Percentiles rank a stretch among this genome's conserved stretches.
These are phyloP conservation scores for Drosophila burlai DNA, from an alignment of 1,140 invertebrate genomes.

Conservation along the genomic window DNA sequence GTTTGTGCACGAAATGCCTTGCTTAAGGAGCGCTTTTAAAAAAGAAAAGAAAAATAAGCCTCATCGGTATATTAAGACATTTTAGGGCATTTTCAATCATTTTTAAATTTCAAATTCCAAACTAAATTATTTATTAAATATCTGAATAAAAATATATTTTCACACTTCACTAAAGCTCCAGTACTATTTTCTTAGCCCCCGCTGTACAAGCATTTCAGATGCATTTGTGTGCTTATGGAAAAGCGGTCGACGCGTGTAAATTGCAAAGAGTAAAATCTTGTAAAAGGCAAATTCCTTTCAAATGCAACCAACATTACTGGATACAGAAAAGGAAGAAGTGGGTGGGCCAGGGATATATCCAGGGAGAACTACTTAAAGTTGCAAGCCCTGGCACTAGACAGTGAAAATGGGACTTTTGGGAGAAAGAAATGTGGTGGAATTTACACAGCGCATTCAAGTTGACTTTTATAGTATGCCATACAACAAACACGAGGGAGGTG, in stretches of 20 bases:
- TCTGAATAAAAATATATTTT: no score
- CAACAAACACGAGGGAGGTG: slow-evolving; percentile 66
- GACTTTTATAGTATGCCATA: slow-evolving; percentile 79
- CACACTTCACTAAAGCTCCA: background rate
- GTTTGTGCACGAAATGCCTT: no score
- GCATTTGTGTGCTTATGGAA: slow-evolving; percentile 50
- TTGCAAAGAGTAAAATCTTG: slow-evolving; percentile 83
- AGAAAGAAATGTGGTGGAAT: slow-evolving; percentile 52
- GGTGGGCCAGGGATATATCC: background rate
- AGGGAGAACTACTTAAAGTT: slow-evolving; percentile 76
- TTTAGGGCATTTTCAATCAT: no score
- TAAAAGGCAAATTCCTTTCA: slow-evolving; percentile 82
- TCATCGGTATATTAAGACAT: no score
- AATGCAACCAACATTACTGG: slow-evolving; percentile 65
- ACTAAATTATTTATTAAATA: no score
- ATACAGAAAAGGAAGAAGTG: slow-evolving; percentile 27
- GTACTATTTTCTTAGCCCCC: background rate
- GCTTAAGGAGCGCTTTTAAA: no score
- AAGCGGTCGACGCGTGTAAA: slow-evolving; percentile 76
- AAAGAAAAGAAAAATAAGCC: no score
- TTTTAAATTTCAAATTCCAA: no score
- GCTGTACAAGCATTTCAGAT: slow-evolving; percentile 11
- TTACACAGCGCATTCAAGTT: slow-evolving; percentile 79
- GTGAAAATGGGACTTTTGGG: slow-evolving; percentile 10
- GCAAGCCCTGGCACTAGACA: slow-evolving; percentile 41